These are phyloP conservation scores for Mimas tiliae DNA, from an alignment of 2,888 invertebrate genomes.

Conservation along the genomic window DNA sequence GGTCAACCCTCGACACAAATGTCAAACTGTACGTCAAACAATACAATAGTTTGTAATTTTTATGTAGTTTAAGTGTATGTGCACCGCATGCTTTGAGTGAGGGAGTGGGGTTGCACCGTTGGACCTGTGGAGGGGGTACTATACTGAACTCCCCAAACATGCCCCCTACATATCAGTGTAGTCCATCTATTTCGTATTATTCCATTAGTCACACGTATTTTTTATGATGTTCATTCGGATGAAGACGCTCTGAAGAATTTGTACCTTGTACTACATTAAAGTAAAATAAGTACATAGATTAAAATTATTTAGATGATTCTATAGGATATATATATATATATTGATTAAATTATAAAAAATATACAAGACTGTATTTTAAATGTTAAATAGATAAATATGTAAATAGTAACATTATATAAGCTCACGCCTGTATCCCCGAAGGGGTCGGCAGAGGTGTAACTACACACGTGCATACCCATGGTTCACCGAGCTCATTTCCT, in stretches of 20 bases:
- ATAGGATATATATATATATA: too few species aligned
- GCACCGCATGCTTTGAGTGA: slow-evolving; percentile 17
- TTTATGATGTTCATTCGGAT: background rate
- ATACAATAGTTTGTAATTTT: background rate
- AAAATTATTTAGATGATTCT: too few species aligned
- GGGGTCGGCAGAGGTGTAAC: too few species aligned
- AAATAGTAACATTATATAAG: too few species aligned
- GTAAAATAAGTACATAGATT: too few species aligned
- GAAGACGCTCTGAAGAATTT: background rate
- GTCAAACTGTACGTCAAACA: background rate
- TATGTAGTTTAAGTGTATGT: background rate
- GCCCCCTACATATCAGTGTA: background rate
- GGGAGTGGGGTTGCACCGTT: background rate
- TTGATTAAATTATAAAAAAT: too few species aligned
- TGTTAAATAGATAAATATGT: too few species aligned
- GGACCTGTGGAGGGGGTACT: background rate
- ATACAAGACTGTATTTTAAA: too few species aligned
- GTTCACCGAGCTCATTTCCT: too few species aligned
- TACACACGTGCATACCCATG: too few species aligned
- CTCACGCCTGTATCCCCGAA: too few species aligned
- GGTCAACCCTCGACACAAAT: slow-evolving; percentile 1
- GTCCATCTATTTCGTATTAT: background rate
- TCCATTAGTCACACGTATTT: slow-evolving; percentile 13
- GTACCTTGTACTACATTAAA: too few species aligned
- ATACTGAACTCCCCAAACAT: background rate